Evolutionary conservation across 2,888 invertebrate genomes (phyloP).

Genomic region (Melanophora roralis): DNA sequence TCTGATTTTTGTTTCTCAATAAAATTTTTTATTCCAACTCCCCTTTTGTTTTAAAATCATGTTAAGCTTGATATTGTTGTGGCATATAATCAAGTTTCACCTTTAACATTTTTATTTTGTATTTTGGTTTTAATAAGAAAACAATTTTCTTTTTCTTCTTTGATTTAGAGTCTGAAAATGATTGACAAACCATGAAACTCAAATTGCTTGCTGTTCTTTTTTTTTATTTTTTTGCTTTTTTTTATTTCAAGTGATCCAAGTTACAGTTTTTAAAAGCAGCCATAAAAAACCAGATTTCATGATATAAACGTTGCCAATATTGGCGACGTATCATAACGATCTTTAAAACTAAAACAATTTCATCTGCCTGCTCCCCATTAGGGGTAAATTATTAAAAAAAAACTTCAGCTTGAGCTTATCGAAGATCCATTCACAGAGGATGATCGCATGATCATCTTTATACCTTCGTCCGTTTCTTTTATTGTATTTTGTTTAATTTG

Average conservation of each 20-base stretch:
- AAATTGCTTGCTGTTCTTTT: slow-evolving; percentile 48
- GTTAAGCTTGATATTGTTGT: slow-evolving; percentile 39
- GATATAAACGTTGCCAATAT: slow-evolving; percentile 34
- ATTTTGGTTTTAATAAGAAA: slow-evolving; percentile 37
- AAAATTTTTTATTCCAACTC: slow-evolving; percentile 10
- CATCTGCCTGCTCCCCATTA: slow-evolving; percentile 22
- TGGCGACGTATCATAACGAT: slow-evolving; percentile 42
- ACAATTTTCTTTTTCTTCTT: slow-evolving; percentile 9
- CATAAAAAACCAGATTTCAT: slow-evolving; percentile 53
- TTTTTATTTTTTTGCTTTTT: not conserved
- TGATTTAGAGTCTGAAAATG: slow-evolving; percentile 61
- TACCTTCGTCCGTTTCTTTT: slow-evolving; percentile 20
- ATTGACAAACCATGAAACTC: slow-evolving; percentile 74
- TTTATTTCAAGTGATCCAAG: slow-evolving; percentile 4
- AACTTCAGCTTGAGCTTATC: slow-evolving; percentile 45
- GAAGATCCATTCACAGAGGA: slow-evolving; percentile 36
- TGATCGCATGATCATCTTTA: slow-evolving; percentile 52
- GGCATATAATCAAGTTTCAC: slow-evolving; percentile 62
- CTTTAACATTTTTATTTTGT: slow-evolving; percentile 60
- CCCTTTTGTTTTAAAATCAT: not conserved
- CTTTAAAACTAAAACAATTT: slow-evolving; percentile 29
- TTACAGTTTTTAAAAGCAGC: slow-evolving; percentile 55
- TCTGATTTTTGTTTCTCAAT: slow-evolving; percentile 11
- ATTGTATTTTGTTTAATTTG: slow-evolving; percentile 38
- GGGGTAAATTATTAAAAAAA: not conserved